Evolutionary conservation across 2,113 vertebrate species (phyloP).

Genomic region (Vulpes ferrilata): DNA sequence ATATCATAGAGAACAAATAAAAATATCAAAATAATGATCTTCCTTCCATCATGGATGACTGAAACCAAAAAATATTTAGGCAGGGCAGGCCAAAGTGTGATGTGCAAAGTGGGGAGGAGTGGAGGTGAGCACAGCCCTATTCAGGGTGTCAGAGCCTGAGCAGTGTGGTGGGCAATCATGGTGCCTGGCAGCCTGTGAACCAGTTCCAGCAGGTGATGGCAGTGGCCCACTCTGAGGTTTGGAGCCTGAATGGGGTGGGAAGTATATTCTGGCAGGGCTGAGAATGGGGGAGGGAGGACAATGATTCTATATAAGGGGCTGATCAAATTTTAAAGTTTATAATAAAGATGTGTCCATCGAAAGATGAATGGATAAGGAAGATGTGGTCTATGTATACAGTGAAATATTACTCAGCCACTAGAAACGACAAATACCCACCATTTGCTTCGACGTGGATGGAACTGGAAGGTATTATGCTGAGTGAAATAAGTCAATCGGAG

Average conservation of each 20-base stretch:
- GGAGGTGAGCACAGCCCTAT: neutral
- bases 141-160: neutral
- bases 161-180: neutral
- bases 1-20: neutral
- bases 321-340: neutral
- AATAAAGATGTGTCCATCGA: neutral
- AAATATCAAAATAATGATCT: neutral
- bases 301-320: neutral
- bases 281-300: neutral
- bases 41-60: conserved; percentile 8
- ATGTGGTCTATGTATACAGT: too few species aligned
- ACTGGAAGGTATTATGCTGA: too few species aligned
- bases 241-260: neutral
- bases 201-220: neutral
- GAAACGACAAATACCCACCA: too few species aligned
- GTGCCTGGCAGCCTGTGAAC: accelerated
- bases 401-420: too few species aligned
- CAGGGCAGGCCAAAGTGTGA: neutral
- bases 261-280: neutral
- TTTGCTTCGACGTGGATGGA: too few species aligned
- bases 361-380: too few species aligned
- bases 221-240: neutral
- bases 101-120: too few species aligned
- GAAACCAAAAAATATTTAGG: neutral
- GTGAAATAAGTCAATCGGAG: too few species aligned